Evolutionary conservation across 2,113 vertebrate genomes (phyloP).

Genomic region (Indicator maculatus): DNA sequence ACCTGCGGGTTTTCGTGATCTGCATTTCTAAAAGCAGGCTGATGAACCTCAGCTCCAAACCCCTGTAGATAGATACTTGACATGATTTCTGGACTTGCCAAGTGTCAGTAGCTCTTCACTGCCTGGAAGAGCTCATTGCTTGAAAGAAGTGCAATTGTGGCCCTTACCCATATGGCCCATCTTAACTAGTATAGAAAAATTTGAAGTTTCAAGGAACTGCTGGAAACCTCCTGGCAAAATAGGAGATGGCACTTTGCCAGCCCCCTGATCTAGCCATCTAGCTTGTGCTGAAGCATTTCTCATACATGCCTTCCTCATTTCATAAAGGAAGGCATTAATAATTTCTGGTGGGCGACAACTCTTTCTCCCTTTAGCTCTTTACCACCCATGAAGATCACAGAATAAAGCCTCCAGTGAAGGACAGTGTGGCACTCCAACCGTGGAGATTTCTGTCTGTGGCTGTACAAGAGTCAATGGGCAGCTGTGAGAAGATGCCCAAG

Average conservation of each 20-base stretch:
- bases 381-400: constrained; percentile 29
- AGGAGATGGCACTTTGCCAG: neutral
- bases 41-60: neutral
- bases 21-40: neutral
- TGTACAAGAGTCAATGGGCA: neutral
- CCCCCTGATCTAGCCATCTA: neutral
- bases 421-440: neutral
- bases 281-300: constrained; percentile 1
- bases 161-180: neutral
- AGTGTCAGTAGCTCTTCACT: neutral
- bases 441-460: neutral
- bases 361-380: neutral
- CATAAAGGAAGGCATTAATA: constrained; percentile 56
- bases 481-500: constrained; percentile 10
- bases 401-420: neutral
- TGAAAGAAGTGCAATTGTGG: neutral
- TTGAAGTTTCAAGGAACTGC: neutral
- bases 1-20: neutral
- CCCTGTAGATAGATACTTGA: neutral
- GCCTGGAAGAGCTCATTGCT: neutral
- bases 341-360: neutral
- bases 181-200: neutral
- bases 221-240: neutral
- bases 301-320: constrained; percentile 13
- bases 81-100: neutral